Percentiles rank a stretch among this genome's conserved stretches.
These are phyloP conservation scores for Lissocephala sabroskyi DNA, from an alignment of 2,888 invertebrate genomes.

Conservation along the genomic window DNA sequence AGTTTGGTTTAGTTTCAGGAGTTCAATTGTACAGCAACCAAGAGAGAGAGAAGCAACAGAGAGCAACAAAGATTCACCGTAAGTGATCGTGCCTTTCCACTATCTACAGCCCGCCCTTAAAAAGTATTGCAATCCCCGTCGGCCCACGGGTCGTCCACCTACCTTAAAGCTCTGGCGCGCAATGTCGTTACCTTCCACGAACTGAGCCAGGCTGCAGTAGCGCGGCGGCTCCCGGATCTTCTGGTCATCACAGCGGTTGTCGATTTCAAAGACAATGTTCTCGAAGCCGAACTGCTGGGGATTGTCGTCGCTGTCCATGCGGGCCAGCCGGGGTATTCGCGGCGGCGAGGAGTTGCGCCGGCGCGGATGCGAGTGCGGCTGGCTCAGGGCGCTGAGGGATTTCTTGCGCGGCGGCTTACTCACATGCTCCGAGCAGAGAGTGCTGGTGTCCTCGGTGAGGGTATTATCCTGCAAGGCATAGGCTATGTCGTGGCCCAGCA, in stretches of 20 bases:
- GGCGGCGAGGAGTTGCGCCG: slow-evolving; percentile 74
- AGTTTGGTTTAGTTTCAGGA: slow-evolving; percentile 17
- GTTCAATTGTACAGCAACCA: slow-evolving; percentile 29
- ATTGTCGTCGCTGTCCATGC: slow-evolving; percentile 71
- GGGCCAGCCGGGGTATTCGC: slow-evolving; percentile 72
- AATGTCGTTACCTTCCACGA: slow-evolving; percentile 88
- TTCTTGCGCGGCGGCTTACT: slow-evolving; percentile 55
- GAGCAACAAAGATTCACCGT: slow-evolving; percentile 66
- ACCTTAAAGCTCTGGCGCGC: slow-evolving; percentile 83
- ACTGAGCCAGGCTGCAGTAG: slow-evolving; percentile 86
- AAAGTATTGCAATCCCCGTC: no score
- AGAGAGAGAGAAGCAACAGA: slow-evolving; percentile 61
- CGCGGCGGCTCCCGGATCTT: slow-evolving; percentile 76
- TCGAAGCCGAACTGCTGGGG: slow-evolving; percentile 79
- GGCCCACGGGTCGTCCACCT: no score
- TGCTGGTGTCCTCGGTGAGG: slow-evolving; percentile 81
- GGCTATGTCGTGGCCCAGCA: slow-evolving; percentile 80
- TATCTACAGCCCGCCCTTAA: slow-evolving; percentile 45
- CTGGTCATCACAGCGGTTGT: slow-evolving; percentile 73
- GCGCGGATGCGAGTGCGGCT: slow-evolving; percentile 55
- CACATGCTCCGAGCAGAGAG: slow-evolving; percentile 75
- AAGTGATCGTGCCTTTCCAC: slow-evolving; percentile 48
- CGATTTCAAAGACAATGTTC: slow-evolving; percentile 79
- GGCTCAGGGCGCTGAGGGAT: slow-evolving; percentile 35
- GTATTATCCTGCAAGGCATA: slow-evolving; percentile 80